Evolutionary conservation across 2,797 vertebrate species (phyloP).

Genomic region (Phalloptychus januarius): DNA sequence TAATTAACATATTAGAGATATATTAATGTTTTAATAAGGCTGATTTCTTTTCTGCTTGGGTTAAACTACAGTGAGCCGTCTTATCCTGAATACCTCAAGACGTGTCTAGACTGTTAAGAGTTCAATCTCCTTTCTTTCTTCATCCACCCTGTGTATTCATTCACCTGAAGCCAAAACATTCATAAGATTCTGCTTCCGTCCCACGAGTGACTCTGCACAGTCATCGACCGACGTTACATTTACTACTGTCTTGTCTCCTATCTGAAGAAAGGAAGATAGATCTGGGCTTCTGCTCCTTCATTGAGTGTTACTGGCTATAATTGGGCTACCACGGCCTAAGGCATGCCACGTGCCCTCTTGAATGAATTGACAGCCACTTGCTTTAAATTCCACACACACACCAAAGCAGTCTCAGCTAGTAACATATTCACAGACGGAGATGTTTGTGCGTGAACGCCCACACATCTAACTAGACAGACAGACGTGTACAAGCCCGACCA

Average conservation of each 20-base stretch:
- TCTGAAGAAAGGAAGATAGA: slow-evolving; percentile 65
- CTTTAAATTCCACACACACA: slow-evolving; percentile 70
- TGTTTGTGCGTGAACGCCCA: slow-evolving; percentile 29
- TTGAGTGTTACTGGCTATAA: slow-evolving; percentile 72
- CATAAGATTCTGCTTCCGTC: slow-evolving; percentile 23
- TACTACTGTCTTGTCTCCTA: slow-evolving; percentile 42
- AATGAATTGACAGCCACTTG: slow-evolving; percentile 79
- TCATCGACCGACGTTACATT: slow-evolving; percentile 66
- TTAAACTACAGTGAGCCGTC: neutral
- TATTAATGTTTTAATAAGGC: neutral
- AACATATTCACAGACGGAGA: slow-evolving; percentile 43
- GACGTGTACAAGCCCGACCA: slow-evolving; percentile 28
- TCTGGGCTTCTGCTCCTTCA: slow-evolving; percentile 46
- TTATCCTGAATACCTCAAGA: neutral
- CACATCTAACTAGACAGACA: slow-evolving; percentile 13
- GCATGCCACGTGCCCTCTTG: slow-evolving; percentile 61
- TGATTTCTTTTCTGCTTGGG: slow-evolving; percentile 4
- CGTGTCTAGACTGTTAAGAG: neutral
- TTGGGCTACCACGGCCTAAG: slow-evolving; percentile 77
- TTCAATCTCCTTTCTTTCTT: slow-evolving; percentile 24
- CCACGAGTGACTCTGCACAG: slow-evolving; percentile 52
- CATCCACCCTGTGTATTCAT: slow-evolving; percentile 34
- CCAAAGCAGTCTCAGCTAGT: slow-evolving; percentile 38
- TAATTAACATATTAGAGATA: slow-evolving; percentile 5
- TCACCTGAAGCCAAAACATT: slow-evolving; percentile 28